A percentile compares a stretch with the other conserved stretches of the same genome.
These are phyloP conservation scores for Rhopalosiphum padi DNA, from an alignment of 1,140 invertebrate species.

Conservation along the genomic window DNA sequence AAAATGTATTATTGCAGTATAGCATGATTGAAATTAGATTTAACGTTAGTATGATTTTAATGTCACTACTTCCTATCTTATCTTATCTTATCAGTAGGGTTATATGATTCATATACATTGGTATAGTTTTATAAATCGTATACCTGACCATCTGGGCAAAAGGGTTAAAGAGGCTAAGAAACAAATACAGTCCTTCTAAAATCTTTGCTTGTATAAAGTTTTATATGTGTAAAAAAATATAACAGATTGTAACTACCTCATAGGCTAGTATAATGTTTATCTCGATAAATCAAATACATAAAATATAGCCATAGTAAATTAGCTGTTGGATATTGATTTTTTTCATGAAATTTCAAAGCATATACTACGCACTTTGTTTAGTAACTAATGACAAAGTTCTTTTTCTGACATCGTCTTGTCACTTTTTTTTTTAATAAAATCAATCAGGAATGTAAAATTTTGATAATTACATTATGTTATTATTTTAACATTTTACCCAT, in stretches of 20 bases:
- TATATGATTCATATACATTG: background rate
- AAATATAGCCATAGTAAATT: background rate
- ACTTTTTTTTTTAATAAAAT: background rate
- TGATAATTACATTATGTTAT: background rate
- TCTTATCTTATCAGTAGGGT: background rate
- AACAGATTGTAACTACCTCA: no score
- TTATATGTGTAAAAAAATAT: background rate
- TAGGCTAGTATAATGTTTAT: background rate
- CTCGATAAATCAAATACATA: background rate
- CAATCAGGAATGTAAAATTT: background rate
- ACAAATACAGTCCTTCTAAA: background rate
- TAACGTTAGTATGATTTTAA: background rate
- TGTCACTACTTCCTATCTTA: background rate
- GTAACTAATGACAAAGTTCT: background rate
- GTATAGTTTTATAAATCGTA: background rate
- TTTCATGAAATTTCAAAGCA: background rate
- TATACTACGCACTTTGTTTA: background rate
- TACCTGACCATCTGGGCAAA: background rate
- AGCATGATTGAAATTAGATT: background rate
- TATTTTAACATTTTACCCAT: background rate
- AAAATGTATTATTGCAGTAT: background rate
- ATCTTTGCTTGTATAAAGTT: background rate
- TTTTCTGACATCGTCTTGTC: background rate
- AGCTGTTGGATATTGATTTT: background rate
- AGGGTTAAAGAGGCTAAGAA: background rate